Conservation (phyloP, 2,113 vertebrate species). For the Phylloscopus whistleri region DNA sequence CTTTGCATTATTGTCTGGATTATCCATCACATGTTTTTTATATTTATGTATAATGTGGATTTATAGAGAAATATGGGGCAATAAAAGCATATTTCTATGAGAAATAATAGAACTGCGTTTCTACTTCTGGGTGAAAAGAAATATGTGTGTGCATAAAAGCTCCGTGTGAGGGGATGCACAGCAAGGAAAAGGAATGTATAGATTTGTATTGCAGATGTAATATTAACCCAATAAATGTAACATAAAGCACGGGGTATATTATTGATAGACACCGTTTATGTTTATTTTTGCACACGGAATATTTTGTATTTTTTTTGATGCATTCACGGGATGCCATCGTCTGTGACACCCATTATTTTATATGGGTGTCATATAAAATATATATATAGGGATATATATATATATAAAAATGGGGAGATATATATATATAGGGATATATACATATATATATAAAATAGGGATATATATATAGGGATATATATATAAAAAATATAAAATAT, state of each 20-base stretch:
- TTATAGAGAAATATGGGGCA: background rate
- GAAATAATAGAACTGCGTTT: background rate
- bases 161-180: fast-evolving
- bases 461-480: too few species aligned
- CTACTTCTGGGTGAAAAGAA: background rate
- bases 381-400: too few species aligned
- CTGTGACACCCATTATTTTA: background rate
- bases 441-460: too few species aligned
- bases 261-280: background rate
- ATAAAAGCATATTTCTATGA: background rate
- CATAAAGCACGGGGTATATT: background rate
- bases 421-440: too few species aligned
- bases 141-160: background rate
- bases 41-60: background rate
- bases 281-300: background rate
- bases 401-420: too few species aligned
- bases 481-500: too few species aligned
- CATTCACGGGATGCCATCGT: fast-evolving
- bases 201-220: background rate
- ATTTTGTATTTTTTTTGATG: background rate
- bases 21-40: background rate
- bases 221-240: background rate
- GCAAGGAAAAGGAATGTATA: background rate
- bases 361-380: too few species aligned
- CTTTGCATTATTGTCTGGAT: background rate